These are phyloP conservation scores for Scyliorhinus canicula DNA, from an alignment of 2,797 vertebrate species.

Conservation along the genomic window DNA sequence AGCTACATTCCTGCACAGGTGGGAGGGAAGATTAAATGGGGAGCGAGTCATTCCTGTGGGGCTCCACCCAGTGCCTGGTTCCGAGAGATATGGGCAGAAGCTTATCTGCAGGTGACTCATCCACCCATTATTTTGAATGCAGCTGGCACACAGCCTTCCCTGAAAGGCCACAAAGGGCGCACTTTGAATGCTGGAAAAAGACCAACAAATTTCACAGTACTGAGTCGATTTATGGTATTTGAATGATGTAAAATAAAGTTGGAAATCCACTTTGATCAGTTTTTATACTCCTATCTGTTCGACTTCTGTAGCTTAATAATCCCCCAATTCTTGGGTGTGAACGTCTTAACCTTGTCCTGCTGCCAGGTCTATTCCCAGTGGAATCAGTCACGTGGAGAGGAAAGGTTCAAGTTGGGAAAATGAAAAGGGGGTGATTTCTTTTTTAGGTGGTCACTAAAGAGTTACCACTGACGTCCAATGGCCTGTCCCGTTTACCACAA, in stretches of 20 bases:
- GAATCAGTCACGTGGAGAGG: neutral
- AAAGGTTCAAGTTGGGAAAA: neutral
- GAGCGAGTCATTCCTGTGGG: neutral
- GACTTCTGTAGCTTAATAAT: neutral
- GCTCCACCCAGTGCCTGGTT: neutral
- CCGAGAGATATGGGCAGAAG: neutral
- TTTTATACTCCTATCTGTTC: neutral
- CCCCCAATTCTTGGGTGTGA: neutral
- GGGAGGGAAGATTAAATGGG: neutral
- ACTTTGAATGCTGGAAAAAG: neutral
- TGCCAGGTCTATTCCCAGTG: neutral
- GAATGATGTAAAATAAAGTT: neutral
- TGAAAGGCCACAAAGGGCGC: neutral
- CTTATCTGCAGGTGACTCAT: neutral
- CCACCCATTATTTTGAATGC: neutral
- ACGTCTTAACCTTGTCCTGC: no score
- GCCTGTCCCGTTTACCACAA: neutral
- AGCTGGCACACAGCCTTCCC: neutral
- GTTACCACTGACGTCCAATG: no score
- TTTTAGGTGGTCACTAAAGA: neutral
- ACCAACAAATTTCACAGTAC: neutral
- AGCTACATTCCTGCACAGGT: neutral
- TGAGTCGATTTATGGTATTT: neutral
- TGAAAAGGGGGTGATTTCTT: neutral
- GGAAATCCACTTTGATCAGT: neutral